These are phyloP conservation scores for Eurois occulta DNA, from an alignment of 2,888 invertebrate genomes.

Conservation along the genomic window DNA sequence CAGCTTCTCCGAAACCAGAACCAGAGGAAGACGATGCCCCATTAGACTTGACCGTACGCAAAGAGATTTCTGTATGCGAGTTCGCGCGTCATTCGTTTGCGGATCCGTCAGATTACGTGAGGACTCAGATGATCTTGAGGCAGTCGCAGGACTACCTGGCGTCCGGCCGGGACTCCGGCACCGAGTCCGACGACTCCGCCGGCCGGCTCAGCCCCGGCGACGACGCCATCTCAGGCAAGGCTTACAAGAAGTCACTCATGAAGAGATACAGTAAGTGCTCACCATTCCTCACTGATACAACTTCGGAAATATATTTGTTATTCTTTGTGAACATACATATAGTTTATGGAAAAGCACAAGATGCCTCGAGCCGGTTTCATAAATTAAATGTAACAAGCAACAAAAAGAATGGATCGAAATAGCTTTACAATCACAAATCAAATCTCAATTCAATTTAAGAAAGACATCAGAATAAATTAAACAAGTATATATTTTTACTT, in stretches of 20 bases:
- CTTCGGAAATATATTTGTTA: not conserved
- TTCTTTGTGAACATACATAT: not conserved
- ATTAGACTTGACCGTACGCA: slow-evolving; percentile 93
- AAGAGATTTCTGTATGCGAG: slow-evolving; percentile 88
- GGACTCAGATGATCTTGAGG: slow-evolving; percentile 87
- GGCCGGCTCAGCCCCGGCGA: slow-evolving; percentile 92
- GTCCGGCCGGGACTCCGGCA: slow-evolving; percentile 92
- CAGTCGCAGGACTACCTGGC: slow-evolving; percentile 89
- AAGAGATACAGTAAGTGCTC: slow-evolving; percentile 97
- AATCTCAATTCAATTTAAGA: slow-evolving; percentile 32
- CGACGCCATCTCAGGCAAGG: slow-evolving; percentile 88
- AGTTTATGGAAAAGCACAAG: not conserved
- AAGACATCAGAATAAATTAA: slow-evolving; percentile 30
- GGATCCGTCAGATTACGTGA: slow-evolving; percentile 88
- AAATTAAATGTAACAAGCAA: slow-evolving; percentile 10
- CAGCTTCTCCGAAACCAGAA: slow-evolving; percentile 71
- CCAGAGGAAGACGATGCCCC: slow-evolving; percentile 92
- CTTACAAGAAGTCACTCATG: slow-evolving; percentile 98
- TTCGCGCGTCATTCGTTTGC: slow-evolving; percentile 88
- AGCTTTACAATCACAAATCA: slow-evolving; percentile 41
- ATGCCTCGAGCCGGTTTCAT: slow-evolving; percentile 1
- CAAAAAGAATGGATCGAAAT: slow-evolving; percentile 12
- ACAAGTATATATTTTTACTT: not conserved
- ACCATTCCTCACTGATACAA: slow-evolving; percentile 17
- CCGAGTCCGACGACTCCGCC: slow-evolving; percentile 95